Percentiles rank a stretch among this genome's conserved stretches.
These are phyloP conservation scores for Solea senegalensis DNA, from an alignment of 2,113 vertebrate genomes.

Conservation along the genomic window DNA sequence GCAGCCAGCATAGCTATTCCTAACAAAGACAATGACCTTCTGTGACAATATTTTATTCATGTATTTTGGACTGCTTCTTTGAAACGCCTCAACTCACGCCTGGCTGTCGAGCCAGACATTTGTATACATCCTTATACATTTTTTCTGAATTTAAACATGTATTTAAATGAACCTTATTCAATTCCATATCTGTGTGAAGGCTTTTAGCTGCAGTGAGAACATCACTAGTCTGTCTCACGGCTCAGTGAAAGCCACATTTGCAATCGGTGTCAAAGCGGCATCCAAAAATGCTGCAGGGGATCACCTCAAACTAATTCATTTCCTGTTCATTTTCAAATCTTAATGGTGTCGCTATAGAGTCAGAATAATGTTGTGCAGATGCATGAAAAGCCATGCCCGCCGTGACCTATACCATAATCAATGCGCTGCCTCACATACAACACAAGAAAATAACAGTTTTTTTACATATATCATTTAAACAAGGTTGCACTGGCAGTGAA, in stretches of 20 bases:
- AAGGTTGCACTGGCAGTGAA: background rate
- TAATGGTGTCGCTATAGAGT: constrained; percentile 28
- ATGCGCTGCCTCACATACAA: constrained; percentile 4
- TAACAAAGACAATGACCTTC: background rate
- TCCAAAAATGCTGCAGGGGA: constrained; percentile 14
- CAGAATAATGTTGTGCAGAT: constrained; percentile 42
- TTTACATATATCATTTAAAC: background rate
- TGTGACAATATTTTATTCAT: background rate
- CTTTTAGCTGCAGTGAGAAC: constrained; percentile 2
- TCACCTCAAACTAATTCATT: constrained; percentile 39
- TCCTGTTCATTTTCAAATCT: constrained; percentile 46
- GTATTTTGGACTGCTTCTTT: background rate
- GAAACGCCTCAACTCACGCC: background rate
- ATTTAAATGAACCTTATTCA: background rate
- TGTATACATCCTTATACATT: no score
- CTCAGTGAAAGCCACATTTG: background rate
- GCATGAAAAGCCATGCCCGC: constrained; percentile 30
- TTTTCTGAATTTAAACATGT: background rate
- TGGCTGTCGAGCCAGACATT: background rate
- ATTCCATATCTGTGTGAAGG: constrained; percentile 2
- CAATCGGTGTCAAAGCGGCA: background rate
- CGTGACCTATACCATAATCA: constrained; percentile 23
- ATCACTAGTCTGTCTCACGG: background rate
- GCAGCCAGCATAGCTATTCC: background rate
- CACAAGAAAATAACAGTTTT: background rate